Base-by-base conservation (phyloP, 2,113 vertebrate species). In the Podiceps cristatus region DNA sequence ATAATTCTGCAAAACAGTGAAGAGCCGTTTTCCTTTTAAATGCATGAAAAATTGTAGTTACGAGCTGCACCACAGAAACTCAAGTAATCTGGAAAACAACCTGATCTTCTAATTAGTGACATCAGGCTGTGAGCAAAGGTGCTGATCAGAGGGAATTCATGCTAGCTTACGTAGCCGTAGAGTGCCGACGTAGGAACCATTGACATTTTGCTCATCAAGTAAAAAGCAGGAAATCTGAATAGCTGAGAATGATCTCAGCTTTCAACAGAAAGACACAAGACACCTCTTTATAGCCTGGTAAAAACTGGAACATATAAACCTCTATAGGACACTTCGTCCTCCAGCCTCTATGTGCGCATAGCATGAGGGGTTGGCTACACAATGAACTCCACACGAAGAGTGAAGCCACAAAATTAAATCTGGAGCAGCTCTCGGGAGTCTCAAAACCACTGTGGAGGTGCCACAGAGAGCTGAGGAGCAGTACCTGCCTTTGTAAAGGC, bases 261-360 rank as follows among this genome's bases (percentile, higher is more conserved):
- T 86, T 59, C 69, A 74, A 28, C 13, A 71, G 10, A 91, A 78
- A 75, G 11, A 5, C 2, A 17, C 3, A 42, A 56, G 7, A 10
- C 7, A 15, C 3, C 10, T 77, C 11, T n/a, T 58, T 10, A 7
- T 37, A 40, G 1, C 9, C 18, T 60, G 23, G 10, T 14, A 18
- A 49, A 78, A 88, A 50, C 6, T 23, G 18, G 16, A 88, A 68
- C 4, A 29, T 10, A 15, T 13, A 44, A 79, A 0, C 4, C 8
- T 5, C 19, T 45, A 1, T 0, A 31, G 35, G 7, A 86, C 3
- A 7, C 64, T 88, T 47, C 10, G 47, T n/a, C 3, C 5, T 18
- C 18, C 1, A 1, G 4, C 9, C 13, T 37, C 16, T 44, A 35
- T 0, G 0, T 7, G 13, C 33, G 18, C 11, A 5, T 23, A 42